phyloP scores from a whole-genome alignment of 2,888 invertebrate genomes.

The Lycophotia porphyrea region DNA sequence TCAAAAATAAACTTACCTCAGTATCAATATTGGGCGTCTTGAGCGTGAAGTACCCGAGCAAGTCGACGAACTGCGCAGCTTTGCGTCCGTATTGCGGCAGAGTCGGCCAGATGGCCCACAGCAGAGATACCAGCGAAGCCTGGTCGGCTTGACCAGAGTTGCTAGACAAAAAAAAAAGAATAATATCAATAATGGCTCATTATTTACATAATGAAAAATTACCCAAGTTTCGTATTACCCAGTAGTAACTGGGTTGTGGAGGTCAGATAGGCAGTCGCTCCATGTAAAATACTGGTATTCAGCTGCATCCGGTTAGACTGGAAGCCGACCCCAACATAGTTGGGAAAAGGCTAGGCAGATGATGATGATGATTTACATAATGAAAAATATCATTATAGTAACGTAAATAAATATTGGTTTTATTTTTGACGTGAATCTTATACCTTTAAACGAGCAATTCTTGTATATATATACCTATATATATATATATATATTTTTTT shows the following conservation, averaged over 20 bases:
- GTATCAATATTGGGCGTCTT: slow-evolving; percentile 93
- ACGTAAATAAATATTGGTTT: not conserved
- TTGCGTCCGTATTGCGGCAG: slow-evolving; percentile 97
- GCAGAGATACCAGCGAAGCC: slow-evolving; percentile 93
- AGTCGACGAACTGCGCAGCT: slow-evolving; percentile 98
- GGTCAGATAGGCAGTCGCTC: too few relatives aligned
- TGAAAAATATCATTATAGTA: not conserved
- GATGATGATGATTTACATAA: too few relatives aligned
- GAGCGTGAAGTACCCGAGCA: slow-evolving; percentile 98
- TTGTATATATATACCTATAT: too few relatives aligned
- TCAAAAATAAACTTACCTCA: slow-evolving; percentile 86
- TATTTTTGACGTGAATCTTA: too few relatives aligned
- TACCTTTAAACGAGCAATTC: too few relatives aligned
- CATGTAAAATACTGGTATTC: too few relatives aligned
- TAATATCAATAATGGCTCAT: not conserved
- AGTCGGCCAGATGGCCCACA: slow-evolving; percentile 98
- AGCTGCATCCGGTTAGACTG: too few relatives aligned
- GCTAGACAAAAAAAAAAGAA: slow-evolving; percentile 76
- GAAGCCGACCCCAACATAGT: too few relatives aligned
- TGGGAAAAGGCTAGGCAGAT: too few relatives aligned
- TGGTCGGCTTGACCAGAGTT: slow-evolving; percentile 95
- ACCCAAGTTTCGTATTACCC: too few relatives aligned
- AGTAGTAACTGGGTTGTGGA: too few relatives aligned
- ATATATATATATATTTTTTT: too few relatives aligned
- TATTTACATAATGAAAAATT: not conserved